Conservation (phyloP, 2,113 vertebrate species). For the Caloenas nicobarica region DNA sequence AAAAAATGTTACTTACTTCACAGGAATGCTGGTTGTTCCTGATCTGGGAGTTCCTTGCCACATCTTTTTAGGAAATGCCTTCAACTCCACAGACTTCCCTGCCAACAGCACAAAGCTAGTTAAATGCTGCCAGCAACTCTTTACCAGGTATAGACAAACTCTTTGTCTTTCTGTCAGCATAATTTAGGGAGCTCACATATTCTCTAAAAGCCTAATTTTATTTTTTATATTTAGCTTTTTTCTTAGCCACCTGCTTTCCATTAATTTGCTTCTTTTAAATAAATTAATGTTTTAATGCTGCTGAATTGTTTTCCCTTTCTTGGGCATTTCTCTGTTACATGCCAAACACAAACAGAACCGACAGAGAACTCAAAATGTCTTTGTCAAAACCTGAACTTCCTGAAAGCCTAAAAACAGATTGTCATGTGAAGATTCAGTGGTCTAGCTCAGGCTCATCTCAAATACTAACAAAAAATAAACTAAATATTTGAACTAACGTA, state of each 20-base stretch:
- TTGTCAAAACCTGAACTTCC: background rate
- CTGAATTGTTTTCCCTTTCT: background rate
- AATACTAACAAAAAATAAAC: background rate
- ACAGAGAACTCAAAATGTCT: background rate
- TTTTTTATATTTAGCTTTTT: background rate
- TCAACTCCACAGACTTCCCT: constrained; percentile 60
- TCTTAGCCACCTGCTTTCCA: background rate
- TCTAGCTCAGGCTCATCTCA: background rate
- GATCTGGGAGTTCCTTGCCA: constrained; percentile 68
- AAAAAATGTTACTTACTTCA: constrained; percentile 26
- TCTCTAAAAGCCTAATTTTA: background rate
- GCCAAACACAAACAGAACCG: background rate
- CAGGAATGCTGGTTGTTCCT: constrained; percentile 79
- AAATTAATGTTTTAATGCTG: background rate
- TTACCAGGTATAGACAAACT: constrained; percentile 73
- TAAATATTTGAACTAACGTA: background rate
- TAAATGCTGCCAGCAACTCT: constrained; percentile 79
- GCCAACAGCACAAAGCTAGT: constrained; percentile 65
- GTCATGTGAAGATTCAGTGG: background rate
- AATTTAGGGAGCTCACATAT: background rate
- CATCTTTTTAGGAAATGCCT: constrained; percentile 61
- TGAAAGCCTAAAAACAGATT: background rate
- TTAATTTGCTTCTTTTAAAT: background rate
- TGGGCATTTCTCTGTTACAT: background rate
- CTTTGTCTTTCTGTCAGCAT: background rate